Percentiles rank a stretch among this genome's conserved stretches.
Evolutionary conservation across 2,113 vertebrate genomes (phyloP).

Genomic region (Mastomys coucha): DNA sequence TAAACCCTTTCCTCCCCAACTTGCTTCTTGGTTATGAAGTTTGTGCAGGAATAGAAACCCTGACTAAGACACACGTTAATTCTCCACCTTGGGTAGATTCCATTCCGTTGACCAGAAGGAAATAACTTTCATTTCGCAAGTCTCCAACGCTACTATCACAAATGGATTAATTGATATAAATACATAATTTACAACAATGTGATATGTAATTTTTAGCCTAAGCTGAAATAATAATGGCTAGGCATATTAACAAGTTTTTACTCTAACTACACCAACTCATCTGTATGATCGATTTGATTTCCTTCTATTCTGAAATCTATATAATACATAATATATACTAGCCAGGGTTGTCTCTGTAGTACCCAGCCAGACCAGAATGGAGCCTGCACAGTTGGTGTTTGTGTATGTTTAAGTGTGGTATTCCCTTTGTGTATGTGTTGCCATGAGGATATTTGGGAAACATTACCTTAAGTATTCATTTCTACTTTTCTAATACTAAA

Average conservation of each 20-base stretch:
- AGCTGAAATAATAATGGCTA: not conserved
- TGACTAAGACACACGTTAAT: no score
- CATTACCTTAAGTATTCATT: not conserved
- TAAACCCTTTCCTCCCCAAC: no score
- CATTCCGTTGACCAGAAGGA: not conserved
- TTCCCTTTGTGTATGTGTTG: not conserved
- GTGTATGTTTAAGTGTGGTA: not conserved
- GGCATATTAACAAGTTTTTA: not conserved
- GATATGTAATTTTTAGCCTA: not conserved
- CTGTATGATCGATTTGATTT: not conserved
- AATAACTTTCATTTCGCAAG: not conserved
- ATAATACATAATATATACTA: not conserved
- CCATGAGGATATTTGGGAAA: not conserved
- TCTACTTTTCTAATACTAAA: not conserved
- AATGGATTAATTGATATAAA: not conserved
- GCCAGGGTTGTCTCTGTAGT: not conserved
- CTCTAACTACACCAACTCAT: not conserved
- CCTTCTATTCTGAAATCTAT: constrained; percentile 24
- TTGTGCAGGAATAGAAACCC: no score
- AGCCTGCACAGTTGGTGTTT: not conserved
- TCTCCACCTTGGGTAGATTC: not conserved
- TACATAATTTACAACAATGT: not conserved
- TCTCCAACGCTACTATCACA: no score
- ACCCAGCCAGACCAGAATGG: not conserved
- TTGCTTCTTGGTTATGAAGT: no score